phyloP scores from a whole-genome alignment of 2,888 invertebrate species.

The Emmelina monodactyla region DNA sequence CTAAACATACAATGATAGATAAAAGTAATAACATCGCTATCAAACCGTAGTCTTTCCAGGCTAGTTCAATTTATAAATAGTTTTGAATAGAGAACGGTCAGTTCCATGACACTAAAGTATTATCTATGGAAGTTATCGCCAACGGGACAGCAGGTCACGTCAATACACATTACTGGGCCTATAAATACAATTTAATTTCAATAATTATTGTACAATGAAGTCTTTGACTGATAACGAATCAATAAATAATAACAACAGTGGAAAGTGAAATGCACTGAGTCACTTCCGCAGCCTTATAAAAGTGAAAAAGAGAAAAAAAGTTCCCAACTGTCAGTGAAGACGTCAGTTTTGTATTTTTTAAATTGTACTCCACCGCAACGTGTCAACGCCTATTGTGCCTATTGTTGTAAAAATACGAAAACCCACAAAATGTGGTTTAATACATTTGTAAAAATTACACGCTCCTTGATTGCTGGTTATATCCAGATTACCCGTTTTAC shows the following conservation, averaged over 20 bases:
- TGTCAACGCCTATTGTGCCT: slow-evolving; percentile 57
- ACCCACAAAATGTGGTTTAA: slow-evolving; percentile 49
- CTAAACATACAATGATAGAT: slow-evolving; percentile 35
- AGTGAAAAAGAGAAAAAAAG: slow-evolving; percentile 20
- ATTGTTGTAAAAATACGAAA: slow-evolving; percentile 33
- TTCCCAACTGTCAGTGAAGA: slow-evolving; percentile 33
- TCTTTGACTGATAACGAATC: slow-evolving; percentile 57
- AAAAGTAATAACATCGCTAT: background rate
- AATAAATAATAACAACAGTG: slow-evolving; percentile 21
- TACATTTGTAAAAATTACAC: slow-evolving; percentile 57
- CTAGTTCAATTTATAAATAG: background rate
- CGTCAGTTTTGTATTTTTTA: slow-evolving; percentile 34
- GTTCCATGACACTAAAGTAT: slow-evolving; percentile 48
- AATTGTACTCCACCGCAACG: slow-evolving; percentile 48
- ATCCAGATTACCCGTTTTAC: slow-evolving; percentile 55
- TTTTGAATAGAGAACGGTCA: slow-evolving; percentile 32
- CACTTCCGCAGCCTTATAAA: slow-evolving; percentile 35
- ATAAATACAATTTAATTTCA: slow-evolving; percentile 61
- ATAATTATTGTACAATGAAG: slow-evolving; percentile 53
- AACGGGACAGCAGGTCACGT: slow-evolving; percentile 35
- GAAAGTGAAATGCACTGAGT: slow-evolving; percentile 41
- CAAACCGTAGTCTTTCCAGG: background rate
- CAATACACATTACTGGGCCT: slow-evolving; percentile 36
- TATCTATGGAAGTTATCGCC: slow-evolving; percentile 37
- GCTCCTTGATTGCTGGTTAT: slow-evolving; percentile 50